Base-by-base conservation (phyloP, 2,888 invertebrate genomes). In the Sphaerophoria rueppellii region DNA sequence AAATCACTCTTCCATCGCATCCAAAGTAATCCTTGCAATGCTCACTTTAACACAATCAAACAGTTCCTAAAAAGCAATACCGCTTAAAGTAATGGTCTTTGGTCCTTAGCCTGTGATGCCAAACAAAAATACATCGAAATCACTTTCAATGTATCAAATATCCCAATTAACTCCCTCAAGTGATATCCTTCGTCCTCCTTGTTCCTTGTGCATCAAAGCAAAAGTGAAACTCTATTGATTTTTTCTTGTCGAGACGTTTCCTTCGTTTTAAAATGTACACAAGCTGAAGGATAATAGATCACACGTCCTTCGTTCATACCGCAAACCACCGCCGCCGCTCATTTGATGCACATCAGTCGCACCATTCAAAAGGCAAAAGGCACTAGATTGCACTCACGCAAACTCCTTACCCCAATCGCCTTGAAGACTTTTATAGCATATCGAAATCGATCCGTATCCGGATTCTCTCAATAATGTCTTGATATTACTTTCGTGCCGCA, bases 361-460 rank as follows among this genome's bases (percentile, higher is more conserved):
- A 40, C 77, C 55, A 40, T 63, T 34, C 2, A 55, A 65, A 60
- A 60, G 24, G 43, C 40, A 61, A 43, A 73, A n/a, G 77, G 50
- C 72, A 58, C 82, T 65, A 74, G 65, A 83, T 57, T 79, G 75
- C 79, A 83, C 83, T 83, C 79, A 83, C 83, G 75, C 75, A 79
- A 75, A 67, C 57, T 48, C 72, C 32, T 46, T 24, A n/a, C 14
- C 52, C 12, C 40, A 11, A 4, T 5, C 4, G 12, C 43, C 16
- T 6, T 24, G 11, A 4, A 7, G 3, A 58, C 14, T 57, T 70
- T 52, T 57, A 65, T 24, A 24, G 2, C 24, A 70, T 72, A 48
- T 35, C 50, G 76, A 73, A 85, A 81, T 85, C 81, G 81, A 81
- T 85, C 63, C 54, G 54, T 57, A 57, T 48, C 55, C 67, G 67